Base-by-base conservation (phyloP, 2,113 vertebrate species). In the Pomatorhinus ruficollis region DNA sequence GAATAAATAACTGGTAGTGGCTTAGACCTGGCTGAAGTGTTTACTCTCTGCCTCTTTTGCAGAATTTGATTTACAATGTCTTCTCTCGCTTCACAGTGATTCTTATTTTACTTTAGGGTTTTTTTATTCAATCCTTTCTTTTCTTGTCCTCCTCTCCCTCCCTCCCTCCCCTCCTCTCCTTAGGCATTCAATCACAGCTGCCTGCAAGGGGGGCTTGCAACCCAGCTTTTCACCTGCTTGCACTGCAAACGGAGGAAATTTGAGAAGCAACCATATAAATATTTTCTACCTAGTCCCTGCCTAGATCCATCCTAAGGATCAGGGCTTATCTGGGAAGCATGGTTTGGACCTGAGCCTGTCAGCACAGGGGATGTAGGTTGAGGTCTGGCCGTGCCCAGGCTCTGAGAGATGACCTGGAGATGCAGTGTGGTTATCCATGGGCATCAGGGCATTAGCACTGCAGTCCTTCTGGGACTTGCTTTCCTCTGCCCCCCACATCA, bases 1-100 rank as follows among this genome's bases (percentile, higher is more conserved):
- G 96, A 97, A 97, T 97, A 97, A 95, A 93, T 94, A 97, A 94
- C 83, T 93, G 72, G 65, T 91, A 44, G 71, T 96, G 49, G 82
- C 79, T 96, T 78, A 90, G 90, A 93, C 79, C 90, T 76, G 90
- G 94, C 93, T 95, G 93, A 96, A 94, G 31, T 35, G 61, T 83
- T 96, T 95, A 87, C 84, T 92, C 87, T 91, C 82, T 91, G 68
- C 69, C 63, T 96, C 44, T 54, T 90, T 94, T 90, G 66, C 76
- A 71, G 44, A 77, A 72, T 91, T 93, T 97, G 92, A 97, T 97
- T 97, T 97, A 96, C 89, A 91, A 45, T 60, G 40, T 72, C 91
- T 89, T 80, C 66, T 89, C 64, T 96, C 47, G 10, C 92, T 95
- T 96, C 88, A 92, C 72, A 82, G 76, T 68, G 89, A 95, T 94